These are phyloP conservation scores for Macrophya alboannulata DNA, from an alignment of 2,888 invertebrate genomes.

Conservation along the genomic window DNA sequence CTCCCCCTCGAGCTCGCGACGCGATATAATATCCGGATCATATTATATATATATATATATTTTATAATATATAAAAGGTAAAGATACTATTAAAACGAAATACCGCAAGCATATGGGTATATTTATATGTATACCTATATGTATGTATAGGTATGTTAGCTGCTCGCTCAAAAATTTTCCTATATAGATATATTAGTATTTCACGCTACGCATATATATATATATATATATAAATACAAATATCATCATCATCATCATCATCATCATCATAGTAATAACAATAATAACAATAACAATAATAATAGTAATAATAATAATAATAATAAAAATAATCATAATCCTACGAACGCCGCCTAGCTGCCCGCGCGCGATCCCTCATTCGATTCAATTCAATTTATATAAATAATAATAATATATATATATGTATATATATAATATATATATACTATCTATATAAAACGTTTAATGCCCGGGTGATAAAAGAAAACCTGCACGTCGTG, in stretches of 20 bases:
- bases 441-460: not conserved
- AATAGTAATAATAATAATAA: not conserved
- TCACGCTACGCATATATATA: not conserved
- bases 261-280: not conserved
- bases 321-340: not conserved
- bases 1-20: slow-evolving; percentile 14
- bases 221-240: not conserved
- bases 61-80: not conserved
- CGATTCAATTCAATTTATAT: not conserved
- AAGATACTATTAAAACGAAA: not conserved
- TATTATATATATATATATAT: slow-evolving; percentile 10
- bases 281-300: not conserved
- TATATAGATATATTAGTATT: not conserved
- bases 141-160: not conserved
- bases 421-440: not conserved
- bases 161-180: not conserved
- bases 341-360: slow-evolving; percentile 50
- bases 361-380: slow-evolving; percentile 32
- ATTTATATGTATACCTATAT: slow-evolving; percentile 5
- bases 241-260: not conserved
- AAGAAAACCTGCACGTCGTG: not conserved
- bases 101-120: not conserved
- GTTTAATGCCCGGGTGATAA: slow-evolving; percentile 26
- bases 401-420: not conserved
- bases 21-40: slow-evolving; percentile 1